Base-by-base conservation (phyloP, 2,113 vertebrate genomes). In the Porphyrio hochstetteri region DNA sequence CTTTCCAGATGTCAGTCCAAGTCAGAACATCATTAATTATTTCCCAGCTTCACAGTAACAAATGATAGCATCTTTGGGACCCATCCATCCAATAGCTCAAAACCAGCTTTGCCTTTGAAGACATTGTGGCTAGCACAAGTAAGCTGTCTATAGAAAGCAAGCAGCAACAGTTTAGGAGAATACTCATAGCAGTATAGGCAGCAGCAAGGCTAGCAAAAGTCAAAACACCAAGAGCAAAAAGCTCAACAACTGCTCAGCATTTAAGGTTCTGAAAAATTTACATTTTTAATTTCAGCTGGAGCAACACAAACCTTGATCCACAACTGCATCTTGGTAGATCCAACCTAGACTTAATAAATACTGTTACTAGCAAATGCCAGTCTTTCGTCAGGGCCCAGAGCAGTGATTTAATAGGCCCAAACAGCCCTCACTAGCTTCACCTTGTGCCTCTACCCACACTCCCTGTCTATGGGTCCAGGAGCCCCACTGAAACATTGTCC, bases 11-110 rank as follows among this genome's bases (percentile, higher is more conserved):
- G 42, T 52, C 87, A 92, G 29, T 64, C 64, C 60, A 94, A 89
- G 63, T 14, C 59, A 84, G 60, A 96, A 64, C 42, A 61, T 74
- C 69, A 85, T 94, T 94, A 90, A 94, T 92, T 95, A 90, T 88
- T 95, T 96, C 64, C 88, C 68, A 94, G 55, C 25, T 81, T 95
- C 56, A 84, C 64, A 55, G 56, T 35, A 90, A 92, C 82, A 93
- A 95, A 90, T 57, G 53, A 82, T 56, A 96, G 55, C 69, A 53
- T 91, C 91, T 71, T 72, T 91, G 60, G 63, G 90, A 88, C 71
- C 29, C 68, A 72, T 64, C 48, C 55, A 93, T 50, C 38, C 89
- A 83, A 90, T 25, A 95, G 70, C 36, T 72, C 44, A 79, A 88
- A 93, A 94, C 24, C 11, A 90, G 83, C 64, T 69, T 95, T 74